Conservation (phyloP, 1,140 invertebrate genomes). For the Leguminivora glycinivorella region DNA sequence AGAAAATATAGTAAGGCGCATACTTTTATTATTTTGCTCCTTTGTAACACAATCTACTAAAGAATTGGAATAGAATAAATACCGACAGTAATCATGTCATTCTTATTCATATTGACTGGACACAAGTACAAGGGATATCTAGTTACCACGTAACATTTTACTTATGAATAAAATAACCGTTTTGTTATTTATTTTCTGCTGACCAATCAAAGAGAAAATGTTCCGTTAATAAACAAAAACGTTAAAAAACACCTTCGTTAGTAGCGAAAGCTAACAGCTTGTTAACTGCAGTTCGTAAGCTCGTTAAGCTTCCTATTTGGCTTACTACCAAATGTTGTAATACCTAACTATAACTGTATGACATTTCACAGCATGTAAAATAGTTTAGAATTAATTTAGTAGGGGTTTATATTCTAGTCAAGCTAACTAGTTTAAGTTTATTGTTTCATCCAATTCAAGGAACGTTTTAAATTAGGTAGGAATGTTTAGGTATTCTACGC, state of each 20-base stretch:
- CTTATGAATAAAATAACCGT: not conserved
- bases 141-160: not conserved
- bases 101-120: no score
- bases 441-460: no score
- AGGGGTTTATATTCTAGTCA: not conserved
- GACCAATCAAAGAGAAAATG: not conserved
- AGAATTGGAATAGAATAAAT: no score
- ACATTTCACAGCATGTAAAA: not conserved
- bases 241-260: slow-evolving; percentile 10
- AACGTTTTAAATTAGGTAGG: no score
- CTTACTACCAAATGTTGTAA: slow-evolving; percentile 2
- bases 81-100: no score
- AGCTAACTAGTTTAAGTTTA: not conserved
- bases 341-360: slow-evolving; percentile 4
- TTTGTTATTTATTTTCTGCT: not conserved
- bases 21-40: no score
- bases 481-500: no score
- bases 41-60: no score
- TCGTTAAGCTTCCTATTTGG: slow-evolving; percentile 8
- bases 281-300: slow-evolving; percentile 18
- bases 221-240: not conserved
- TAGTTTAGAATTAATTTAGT: not conserved
- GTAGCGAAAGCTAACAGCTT: slow-evolving; percentile 10
- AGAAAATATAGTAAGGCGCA: no score
- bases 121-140: no score